phyloP scores from a whole-genome alignment of 2,113 vertebrate species.

The Burhinus bistriatus region DNA sequence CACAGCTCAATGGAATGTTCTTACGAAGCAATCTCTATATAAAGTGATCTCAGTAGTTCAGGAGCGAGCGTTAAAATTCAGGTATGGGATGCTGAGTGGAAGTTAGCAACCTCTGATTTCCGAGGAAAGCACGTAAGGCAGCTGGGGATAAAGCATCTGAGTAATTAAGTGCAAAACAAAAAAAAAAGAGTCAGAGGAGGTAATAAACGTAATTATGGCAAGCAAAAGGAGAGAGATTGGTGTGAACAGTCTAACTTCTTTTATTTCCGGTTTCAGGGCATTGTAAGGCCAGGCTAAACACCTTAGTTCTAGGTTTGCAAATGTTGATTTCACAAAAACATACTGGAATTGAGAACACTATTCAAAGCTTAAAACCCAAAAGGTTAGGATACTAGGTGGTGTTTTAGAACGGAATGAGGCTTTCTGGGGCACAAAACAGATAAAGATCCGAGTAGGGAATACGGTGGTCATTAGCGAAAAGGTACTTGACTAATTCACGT shows the following conservation, averaged over 20 bases:
- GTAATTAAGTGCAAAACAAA: not conserved
- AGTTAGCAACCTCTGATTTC: not conserved
- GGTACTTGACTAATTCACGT: not conserved
- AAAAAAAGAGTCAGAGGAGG: not conserved
- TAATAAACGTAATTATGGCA: not conserved
- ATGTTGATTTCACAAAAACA: not conserved
- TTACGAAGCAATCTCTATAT: not conserved
- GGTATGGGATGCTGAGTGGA: not conserved
- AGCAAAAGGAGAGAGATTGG: not conserved
- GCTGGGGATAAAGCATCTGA: not conserved
- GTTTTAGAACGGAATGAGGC: not conserved
- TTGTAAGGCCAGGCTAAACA: not conserved
- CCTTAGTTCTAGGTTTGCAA: not conserved
- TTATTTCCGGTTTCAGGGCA: not conserved
- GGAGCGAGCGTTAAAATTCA: not conserved
- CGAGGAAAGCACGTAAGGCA: not conserved
- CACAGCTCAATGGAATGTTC: not conserved
- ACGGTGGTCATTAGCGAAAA: not conserved
- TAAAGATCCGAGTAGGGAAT: not conserved
- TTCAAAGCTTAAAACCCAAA: not conserved
- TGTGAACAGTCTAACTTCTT: not conserved
- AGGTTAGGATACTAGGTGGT: not conserved
- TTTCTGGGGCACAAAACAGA: not conserved
- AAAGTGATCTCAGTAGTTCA: not conserved
- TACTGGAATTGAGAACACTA: not conserved